These are phyloP conservation scores for Apamea monoglypha DNA, from an alignment of 2,888 invertebrate genomes.

Conservation along the genomic window DNA sequence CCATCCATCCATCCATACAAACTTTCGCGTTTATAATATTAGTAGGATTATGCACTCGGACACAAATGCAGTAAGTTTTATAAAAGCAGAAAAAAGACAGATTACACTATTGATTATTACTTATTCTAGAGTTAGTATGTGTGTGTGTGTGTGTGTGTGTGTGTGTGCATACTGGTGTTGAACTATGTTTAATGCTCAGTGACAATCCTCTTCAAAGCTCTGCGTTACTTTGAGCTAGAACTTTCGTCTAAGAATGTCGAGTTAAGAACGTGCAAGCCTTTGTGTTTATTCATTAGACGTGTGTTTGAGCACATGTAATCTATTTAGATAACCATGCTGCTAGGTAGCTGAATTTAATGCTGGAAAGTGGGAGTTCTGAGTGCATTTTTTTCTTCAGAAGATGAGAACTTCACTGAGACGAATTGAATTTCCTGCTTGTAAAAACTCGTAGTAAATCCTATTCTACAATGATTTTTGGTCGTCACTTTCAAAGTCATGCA, in stretches of 20 bases:
- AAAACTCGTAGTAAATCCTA: not conserved
- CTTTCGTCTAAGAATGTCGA: not conserved
- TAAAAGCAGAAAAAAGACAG: not conserved
- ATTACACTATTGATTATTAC: not conserved
- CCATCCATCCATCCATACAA: too few relatives aligned
- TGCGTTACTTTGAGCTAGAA: not conserved
- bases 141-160: not conserved
- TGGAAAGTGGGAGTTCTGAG: not conserved
- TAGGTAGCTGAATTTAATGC: not conserved
- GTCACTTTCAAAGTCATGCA: not conserved
- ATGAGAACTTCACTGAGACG: not conserved
- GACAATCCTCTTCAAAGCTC: not conserved
- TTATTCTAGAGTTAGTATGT: not conserved
- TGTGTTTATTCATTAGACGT: constrained; percentile 24
- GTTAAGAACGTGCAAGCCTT: constrained; percentile 10
- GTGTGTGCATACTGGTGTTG: too few relatives aligned
- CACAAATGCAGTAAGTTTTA: not conserved
- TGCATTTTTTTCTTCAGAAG: not conserved
- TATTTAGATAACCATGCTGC: too few relatives aligned
- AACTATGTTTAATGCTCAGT: not conserved
- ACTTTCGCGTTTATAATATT: too few relatives aligned
- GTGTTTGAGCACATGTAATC: constrained; percentile 11
- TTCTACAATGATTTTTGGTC: not conserved
- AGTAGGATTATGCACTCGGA: too few relatives aligned
- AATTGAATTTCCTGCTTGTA: not conserved